A percentile compares a stretch with the other conserved stretches of the same genome.
Conservation (phyloP, 2,888 invertebrate genomes). For the Thecocarcelia acutangulata region DNA sequence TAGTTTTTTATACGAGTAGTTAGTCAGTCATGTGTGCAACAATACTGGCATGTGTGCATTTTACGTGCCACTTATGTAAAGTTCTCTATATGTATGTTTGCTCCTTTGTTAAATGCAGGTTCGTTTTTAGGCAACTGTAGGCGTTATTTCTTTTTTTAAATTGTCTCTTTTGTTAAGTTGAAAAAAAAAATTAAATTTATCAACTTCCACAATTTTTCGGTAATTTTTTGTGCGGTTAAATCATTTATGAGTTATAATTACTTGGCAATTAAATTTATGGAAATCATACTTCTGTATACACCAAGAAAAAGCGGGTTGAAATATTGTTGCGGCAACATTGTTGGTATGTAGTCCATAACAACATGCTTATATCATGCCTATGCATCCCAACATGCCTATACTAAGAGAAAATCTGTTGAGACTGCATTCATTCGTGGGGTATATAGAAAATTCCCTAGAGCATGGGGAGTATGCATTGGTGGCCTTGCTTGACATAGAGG, state of each 20-base stretch:
- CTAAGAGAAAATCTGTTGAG: no score
- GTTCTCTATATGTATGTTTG: background rate
- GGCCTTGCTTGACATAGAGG: no score
- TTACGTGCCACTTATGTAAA: background rate
- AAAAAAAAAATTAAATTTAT: background rate
- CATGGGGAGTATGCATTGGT: no score
- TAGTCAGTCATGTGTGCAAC: constrained; percentile 41
- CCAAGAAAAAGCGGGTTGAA: no score
- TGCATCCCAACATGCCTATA: no score
- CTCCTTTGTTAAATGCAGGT: background rate
- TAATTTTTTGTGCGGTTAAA: constrained; percentile 18
- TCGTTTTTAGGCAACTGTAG: constrained; percentile 44
- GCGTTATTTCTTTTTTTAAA: constrained; percentile 37
- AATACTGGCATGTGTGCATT: background rate
- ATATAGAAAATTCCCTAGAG: no score
- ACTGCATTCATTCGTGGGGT: no score
- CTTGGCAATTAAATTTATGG: constrained; percentile 2
- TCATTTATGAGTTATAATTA: constrained; percentile 22
- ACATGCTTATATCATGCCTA: no score
- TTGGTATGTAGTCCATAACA: no score
- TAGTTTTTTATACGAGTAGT: constrained; percentile 32
- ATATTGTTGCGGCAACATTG: no score
- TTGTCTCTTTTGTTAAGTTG: no score
- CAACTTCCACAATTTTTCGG: constrained; percentile 3
- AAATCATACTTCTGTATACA: background rate